Conservation (phyloP, 1,140 invertebrate genomes). For the Hylaeus volcanicus region DNA sequence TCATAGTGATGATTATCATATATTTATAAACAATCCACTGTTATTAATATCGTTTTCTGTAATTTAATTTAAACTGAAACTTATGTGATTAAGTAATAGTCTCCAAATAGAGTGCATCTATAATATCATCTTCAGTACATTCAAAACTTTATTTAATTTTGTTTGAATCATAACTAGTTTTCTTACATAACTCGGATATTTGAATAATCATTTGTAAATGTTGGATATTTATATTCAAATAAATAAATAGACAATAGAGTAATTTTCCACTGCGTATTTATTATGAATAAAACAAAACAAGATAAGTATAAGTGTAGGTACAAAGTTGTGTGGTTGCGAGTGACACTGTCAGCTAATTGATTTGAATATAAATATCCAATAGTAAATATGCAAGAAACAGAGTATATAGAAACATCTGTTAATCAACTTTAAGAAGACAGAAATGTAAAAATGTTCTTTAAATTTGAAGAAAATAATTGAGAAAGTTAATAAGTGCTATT, state of each 20-base stretch:
- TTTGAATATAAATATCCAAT: too few species aligned
- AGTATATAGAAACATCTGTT: constrained; percentile 23
- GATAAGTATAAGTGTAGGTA: too few species aligned
- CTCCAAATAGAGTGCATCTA: constrained; percentile 35
- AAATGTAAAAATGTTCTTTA: constrained; percentile 34
- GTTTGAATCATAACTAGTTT: neutral
- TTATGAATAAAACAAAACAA: too few species aligned
- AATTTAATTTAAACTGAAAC: neutral
- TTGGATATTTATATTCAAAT: too few species aligned
- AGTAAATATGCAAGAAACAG: constrained; percentile 8
- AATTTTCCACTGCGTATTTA: too few species aligned
- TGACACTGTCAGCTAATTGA: too few species aligned
- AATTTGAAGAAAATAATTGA: constrained; percentile 21
- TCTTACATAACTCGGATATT: neutral
- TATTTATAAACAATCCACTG: neutral
- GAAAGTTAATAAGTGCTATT: constrained; percentile 32
- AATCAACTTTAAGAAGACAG: neutral
- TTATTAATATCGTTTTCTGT: neutral
- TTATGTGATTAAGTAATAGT: neutral
- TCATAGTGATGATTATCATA: neutral
- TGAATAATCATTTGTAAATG: constrained; percentile 33
- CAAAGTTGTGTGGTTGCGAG: too few species aligned
- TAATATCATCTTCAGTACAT: constrained; percentile 1
- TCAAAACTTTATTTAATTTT: constrained; percentile 1
- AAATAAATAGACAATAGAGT: too few species aligned